These are phyloP conservation scores for Tyrannus savana DNA, from an alignment of 2,113 vertebrate species.

Conservation along the genomic window DNA sequence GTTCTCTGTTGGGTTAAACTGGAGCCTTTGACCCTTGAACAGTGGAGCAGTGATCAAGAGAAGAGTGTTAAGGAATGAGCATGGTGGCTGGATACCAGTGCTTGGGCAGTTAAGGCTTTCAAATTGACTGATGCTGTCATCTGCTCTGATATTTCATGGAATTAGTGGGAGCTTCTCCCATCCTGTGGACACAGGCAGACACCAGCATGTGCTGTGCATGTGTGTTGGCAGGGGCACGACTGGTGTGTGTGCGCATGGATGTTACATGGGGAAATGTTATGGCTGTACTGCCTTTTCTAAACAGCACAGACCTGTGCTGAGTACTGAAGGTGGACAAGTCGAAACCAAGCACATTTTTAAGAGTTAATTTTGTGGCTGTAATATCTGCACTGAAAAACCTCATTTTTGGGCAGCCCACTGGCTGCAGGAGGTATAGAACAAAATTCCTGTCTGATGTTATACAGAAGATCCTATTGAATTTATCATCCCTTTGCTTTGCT, in stretches of 20 bases:
- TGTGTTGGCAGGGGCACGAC: neutral
- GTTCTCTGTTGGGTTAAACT: neutral
- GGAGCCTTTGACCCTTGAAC: neutral
- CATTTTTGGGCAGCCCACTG: neutral
- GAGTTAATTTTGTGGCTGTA: neutral
- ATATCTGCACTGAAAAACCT: neutral
- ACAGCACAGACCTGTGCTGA: neutral
- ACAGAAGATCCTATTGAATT: neutral
- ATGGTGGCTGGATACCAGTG: neutral
- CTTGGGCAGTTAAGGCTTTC: neutral
- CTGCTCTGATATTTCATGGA: neutral
- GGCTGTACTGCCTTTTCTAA: neutral
- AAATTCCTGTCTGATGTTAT: neutral
- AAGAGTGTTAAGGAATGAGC: neutral
- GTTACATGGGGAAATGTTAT: fast-evolving
- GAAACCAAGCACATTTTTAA: neutral
- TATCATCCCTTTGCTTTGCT: neutral
- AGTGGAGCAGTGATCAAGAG: neutral
- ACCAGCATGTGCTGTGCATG: fast-evolving
- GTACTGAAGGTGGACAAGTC: neutral
- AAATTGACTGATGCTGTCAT: neutral
- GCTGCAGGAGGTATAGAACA: neutral
- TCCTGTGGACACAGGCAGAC: too few species aligned
- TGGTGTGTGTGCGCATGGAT: fast-evolving
- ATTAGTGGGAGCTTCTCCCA: neutral